A percentile compares a stretch with the other conserved stretches of the same genome.
These are phyloP conservation scores for Volucella bombylans DNA, from an alignment of 2,888 invertebrate species.

Conservation along the genomic window DNA sequence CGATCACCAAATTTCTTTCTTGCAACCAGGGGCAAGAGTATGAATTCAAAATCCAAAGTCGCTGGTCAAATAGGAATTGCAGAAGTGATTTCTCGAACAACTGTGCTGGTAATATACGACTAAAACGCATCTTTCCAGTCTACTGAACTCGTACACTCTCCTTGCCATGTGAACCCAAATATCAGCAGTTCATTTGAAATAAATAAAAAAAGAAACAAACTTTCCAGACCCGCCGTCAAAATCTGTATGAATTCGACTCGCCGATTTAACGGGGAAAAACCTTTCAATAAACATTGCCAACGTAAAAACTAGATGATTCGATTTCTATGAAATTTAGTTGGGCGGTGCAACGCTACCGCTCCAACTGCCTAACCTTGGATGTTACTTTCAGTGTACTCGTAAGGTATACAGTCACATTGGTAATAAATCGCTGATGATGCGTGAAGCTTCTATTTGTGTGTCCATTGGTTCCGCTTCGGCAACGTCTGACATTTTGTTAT, in stretches of 20 bases:
- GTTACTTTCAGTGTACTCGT: not conserved
- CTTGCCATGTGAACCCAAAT: not conserved
- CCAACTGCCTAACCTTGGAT: not conserved
- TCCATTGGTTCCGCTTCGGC: constrained; percentile 68
- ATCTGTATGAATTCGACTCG: not conserved
- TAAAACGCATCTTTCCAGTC: too few relatives aligned
- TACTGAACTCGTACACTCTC: too few relatives aligned
- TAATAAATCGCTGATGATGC: constrained; percentile 72
- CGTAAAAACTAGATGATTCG: constrained; percentile 37
- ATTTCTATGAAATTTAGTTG: constrained; percentile 31
- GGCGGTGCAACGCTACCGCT: constrained; percentile 10
- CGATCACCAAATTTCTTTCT: too few relatives aligned
- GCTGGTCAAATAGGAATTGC: too few relatives aligned
- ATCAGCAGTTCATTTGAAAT: not conserved
- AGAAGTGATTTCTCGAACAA: too few relatives aligned
- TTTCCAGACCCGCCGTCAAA: not conserved
- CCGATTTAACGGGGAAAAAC: not conserved
- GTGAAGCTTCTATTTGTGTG: constrained; percentile 71
- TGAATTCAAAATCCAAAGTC: too few relatives aligned
- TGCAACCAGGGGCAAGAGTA: too few relatives aligned
- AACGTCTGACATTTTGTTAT: constrained; percentile 60
- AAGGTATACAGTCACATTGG: constrained; percentile 21
- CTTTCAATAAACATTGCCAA: constrained; percentile 7
- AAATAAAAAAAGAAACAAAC: not conserved
- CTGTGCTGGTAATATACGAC: too few relatives aligned